These are phyloP conservation scores for Sisyra nigra DNA, from an alignment of 2,888 invertebrate species.

Conservation along the genomic window DNA sequence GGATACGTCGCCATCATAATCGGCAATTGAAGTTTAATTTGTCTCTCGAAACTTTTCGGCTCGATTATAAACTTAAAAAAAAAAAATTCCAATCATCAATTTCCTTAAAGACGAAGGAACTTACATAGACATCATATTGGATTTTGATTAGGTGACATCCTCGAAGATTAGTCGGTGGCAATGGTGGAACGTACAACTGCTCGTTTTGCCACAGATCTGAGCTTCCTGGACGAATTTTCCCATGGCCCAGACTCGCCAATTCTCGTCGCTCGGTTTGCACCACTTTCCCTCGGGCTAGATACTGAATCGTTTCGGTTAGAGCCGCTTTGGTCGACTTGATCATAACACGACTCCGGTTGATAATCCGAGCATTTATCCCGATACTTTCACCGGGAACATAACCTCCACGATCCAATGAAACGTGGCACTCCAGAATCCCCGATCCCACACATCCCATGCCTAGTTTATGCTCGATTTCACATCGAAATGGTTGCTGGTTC, in stretches of 20 bases:
- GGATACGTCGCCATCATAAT: slow-evolving; percentile 88
- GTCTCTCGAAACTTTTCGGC: slow-evolving; percentile 82
- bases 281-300: slow-evolving; percentile 71
- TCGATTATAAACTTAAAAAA: slow-evolving; percentile 64
- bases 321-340: slow-evolving; percentile 76
- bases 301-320: slow-evolving; percentile 79
- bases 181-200: slow-evolving; percentile 79
- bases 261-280: slow-evolving; percentile 77
- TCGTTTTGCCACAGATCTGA: slow-evolving; percentile 77
- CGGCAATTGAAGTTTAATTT: slow-evolving; percentile 80
- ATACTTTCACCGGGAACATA: slow-evolving; percentile 92
- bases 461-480: slow-evolving; percentile 80
- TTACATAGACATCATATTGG: slow-evolving; percentile 82
- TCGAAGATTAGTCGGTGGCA: slow-evolving; percentile 85
- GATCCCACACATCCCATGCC: slow-evolving; percentile 80
- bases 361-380: slow-evolving; percentile 66
- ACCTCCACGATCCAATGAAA: slow-evolving; percentile 78
- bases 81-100: too few species aligned
- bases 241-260: slow-evolving; percentile 59
- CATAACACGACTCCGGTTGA: slow-evolving; percentile 71
- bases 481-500: slow-evolving; percentile 67
- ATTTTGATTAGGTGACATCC: slow-evolving; percentile 90
- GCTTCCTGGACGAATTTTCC: slow-evolving; percentile 67
- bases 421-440: slow-evolving; percentile 73
- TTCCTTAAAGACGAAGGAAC: slow-evolving; percentile 22